Percentiles rank a stretch among this genome's conserved stretches.
Conservation (phyloP, 2,797 vertebrate species). For the Silurus lanzhouensis region DNA sequence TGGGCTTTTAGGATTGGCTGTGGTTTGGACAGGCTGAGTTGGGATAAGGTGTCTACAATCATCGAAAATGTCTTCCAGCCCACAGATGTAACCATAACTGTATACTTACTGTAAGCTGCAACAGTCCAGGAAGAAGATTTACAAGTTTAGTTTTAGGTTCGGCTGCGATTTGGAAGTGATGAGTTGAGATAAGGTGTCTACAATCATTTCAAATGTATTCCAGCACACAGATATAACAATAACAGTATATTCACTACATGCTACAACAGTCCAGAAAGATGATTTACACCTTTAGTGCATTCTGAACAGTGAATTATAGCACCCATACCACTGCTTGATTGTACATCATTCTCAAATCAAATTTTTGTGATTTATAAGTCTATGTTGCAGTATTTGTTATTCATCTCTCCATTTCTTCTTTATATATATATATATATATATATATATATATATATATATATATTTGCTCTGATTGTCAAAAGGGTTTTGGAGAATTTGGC, state of each 20-base stretch:
- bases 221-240: conserved; percentile 78
- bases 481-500: neutral
- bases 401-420: neutral
- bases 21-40: conserved; percentile 85
- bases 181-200: conserved; percentile 81
- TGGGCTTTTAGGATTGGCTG: conserved; percentile 85
- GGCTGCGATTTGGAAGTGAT: conserved; percentile 90
- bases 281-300: neutral
- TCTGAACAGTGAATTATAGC: neutral
- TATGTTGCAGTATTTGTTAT: neutral
- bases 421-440: neutral
- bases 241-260: conserved; percentile 83
- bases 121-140: neutral
- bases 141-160: conserved; percentile 75
- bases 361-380: too few relatives aligned
- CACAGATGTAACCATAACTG: conserved; percentile 83
- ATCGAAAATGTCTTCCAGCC: conserved; percentile 83
- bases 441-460: neutral
- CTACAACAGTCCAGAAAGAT: neutral
- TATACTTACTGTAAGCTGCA: conserved; percentile 76
- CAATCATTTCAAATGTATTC: conserved; percentile 85
- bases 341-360: neutral
- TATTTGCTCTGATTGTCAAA: neutral
- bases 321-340: neutral
- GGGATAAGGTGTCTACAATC: conserved; percentile 82